A percentile compares a stretch with the other conserved stretches of the same genome.
Conservation (phyloP, 2,888 invertebrate species). For the Orchesellides sinensis region DNA sequence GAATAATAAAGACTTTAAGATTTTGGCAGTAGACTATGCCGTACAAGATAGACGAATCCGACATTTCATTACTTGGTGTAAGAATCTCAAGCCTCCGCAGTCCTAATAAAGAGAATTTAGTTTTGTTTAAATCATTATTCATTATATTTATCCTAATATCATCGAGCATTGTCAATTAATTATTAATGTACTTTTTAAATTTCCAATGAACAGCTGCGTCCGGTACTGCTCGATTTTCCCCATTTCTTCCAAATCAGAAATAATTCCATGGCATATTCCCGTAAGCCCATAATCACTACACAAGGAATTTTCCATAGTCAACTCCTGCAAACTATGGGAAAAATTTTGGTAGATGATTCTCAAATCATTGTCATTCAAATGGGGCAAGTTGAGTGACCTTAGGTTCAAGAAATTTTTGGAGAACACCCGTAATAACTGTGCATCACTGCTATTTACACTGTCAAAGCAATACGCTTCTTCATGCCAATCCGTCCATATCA, state of each 20-base stretch:
- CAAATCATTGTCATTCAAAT: conserved; percentile 45
- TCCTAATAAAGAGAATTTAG: conserved; percentile 29
- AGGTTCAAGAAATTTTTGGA: conserved; percentile 49
- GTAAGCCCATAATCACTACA: conserved; percentile 46
- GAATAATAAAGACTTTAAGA: conserved; percentile 30
- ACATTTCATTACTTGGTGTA: conserved; percentile 36
- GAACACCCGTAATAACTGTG: conserved; percentile 31
- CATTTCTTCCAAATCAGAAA: background rate
- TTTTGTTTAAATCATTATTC: background rate
- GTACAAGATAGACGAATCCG: conserved; percentile 39
- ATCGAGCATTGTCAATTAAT: background rate
- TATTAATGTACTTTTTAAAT: conserved; percentile 33
- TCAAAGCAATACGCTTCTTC: conserved; percentile 45
- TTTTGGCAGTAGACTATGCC: conserved; percentile 50
- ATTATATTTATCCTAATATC: background rate
- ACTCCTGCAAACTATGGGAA: conserved; percentile 47
- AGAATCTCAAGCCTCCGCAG: conserved; percentile 53
- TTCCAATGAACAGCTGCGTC: conserved; percentile 44
- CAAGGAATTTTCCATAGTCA: conserved; percentile 53
- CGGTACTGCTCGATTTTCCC: background rate
- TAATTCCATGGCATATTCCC: conserved; percentile 6
- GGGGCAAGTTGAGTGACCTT: conserved; percentile 36
- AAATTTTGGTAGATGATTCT: conserved; percentile 39
- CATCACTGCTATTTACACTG: conserved; percentile 38
- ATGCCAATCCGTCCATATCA: conserved; percentile 47